A percentile compares a stretch with the other conserved stretches of the same genome.
Evolutionary conservation across 1,140 invertebrate genomes (phyloP).

Genomic region (Palaemon carinicauda): DNA sequence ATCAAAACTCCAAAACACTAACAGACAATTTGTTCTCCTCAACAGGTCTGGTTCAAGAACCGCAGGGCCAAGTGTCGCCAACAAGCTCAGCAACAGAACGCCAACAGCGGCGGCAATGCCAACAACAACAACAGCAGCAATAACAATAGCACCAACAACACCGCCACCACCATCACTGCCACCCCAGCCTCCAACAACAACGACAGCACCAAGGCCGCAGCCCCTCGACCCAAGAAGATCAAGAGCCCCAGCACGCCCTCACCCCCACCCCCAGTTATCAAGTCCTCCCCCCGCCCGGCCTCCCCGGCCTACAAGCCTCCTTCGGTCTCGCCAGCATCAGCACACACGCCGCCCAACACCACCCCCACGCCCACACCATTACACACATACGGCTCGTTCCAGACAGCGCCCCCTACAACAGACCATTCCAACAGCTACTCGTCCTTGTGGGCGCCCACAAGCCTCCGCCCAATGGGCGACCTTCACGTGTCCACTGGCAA

Average conservation of each 20-base stretch:
- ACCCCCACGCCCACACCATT: constrained; percentile 55
- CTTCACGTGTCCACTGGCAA: constrained; percentile 53
- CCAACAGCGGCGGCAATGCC: neutral
- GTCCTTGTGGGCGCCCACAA: constrained; percentile 44
- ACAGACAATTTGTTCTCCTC: neutral
- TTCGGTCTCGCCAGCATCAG: constrained; percentile 57
- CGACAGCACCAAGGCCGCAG: constrained; percentile 52
- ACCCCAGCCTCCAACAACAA: constrained; percentile 42
- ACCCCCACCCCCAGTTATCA: constrained; percentile 52
- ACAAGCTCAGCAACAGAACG: constrained; percentile 48
- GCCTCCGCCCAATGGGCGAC: constrained; percentile 43
- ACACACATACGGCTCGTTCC: constrained; percentile 47
- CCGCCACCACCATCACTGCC: constrained; percentile 39
- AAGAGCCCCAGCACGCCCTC: constrained; percentile 58
- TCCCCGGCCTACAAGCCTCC: constrained; percentile 59
- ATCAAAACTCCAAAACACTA: neutral
- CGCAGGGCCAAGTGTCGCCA: constrained; percentile 62
- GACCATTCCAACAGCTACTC: constrained; percentile 49
- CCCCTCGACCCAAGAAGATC: constrained; percentile 58
- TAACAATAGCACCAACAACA: constrained; percentile 34
- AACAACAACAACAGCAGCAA: constrained; percentile 54
- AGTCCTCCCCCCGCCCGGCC: constrained; percentile 43
- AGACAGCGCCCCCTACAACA: constrained; percentile 31
- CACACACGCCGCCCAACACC: constrained; percentile 55
- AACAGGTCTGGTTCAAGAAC: constrained; percentile 63